Percentiles rank a stretch among this genome's conserved stretches.
These are phyloP conservation scores for Papilio machaon DNA, from an alignment of 1,140 invertebrate species.

Conservation along the genomic window DNA sequence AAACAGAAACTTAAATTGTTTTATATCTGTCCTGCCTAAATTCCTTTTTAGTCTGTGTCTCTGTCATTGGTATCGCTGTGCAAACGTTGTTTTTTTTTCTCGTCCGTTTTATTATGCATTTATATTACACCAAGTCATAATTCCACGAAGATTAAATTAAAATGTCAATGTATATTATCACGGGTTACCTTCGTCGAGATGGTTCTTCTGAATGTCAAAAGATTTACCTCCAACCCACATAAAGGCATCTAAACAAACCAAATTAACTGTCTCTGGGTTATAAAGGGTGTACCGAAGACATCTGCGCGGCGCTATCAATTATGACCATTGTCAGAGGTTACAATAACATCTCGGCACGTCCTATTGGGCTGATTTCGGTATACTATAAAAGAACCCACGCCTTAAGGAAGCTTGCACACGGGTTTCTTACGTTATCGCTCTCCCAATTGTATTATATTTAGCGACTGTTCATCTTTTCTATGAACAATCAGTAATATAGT, in stretches of 20 bases:
- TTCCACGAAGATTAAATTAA: slow-evolving; percentile 60
- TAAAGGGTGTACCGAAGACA: slow-evolving; percentile 70
- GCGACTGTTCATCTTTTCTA: neutral
- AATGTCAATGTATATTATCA: slow-evolving; percentile 45
- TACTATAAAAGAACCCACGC: slow-evolving; percentile 50
- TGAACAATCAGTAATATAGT: neutral
- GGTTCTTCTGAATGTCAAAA: slow-evolving; percentile 60
- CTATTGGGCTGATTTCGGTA: slow-evolving; percentile 64
- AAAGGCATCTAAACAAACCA: slow-evolving; percentile 65
- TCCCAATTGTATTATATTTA: neutral
- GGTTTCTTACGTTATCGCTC: neutral
- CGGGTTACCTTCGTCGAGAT: slow-evolving; percentile 23
- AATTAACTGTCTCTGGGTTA: slow-evolving; percentile 60
- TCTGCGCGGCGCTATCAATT: slow-evolving; percentile 76
- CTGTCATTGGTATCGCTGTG: too few species aligned
- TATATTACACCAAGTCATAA: slow-evolving; percentile 24
- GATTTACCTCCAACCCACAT: slow-evolving; percentile 63
- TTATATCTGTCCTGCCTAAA: too few species aligned
- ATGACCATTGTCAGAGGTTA: slow-evolving; percentile 69
- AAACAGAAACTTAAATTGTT: too few species aligned
- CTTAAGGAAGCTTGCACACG: slow-evolving; percentile 1
- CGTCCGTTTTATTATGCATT: neutral
- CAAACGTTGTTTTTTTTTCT: neutral
- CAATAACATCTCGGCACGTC: slow-evolving; percentile 71
- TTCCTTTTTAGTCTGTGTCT: too few species aligned